Evolutionary conservation across 2,113 vertebrate species (phyloP).

Genomic region (Embiotoca jacksoni): DNA sequence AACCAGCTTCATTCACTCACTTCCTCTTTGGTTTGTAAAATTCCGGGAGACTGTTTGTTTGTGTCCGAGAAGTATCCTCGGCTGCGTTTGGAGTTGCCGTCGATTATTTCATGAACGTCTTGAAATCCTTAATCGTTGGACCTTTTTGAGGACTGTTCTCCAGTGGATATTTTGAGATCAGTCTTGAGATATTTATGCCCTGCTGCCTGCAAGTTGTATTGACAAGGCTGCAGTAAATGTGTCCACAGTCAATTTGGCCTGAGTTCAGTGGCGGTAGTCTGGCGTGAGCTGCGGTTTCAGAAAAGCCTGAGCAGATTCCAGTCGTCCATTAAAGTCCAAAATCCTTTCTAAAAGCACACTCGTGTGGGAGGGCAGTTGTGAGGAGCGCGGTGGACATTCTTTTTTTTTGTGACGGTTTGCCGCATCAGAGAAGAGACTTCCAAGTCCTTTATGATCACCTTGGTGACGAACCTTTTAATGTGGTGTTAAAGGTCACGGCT

Average conservation of each 20-base stretch:
- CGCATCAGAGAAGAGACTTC: background rate
- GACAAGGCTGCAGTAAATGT: constrained; percentile 68
- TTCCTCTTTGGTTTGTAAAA: background rate
- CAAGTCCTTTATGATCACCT: background rate
- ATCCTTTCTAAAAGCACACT: constrained; percentile 54
- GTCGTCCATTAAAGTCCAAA: constrained; percentile 59
- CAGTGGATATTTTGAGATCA: constrained; percentile 46
- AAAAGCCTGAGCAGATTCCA: constrained; percentile 54
- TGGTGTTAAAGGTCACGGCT: constrained; percentile 19
- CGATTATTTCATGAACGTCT: background rate
- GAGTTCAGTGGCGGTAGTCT: constrained; percentile 55
- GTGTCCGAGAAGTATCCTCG: too few relatives aligned
- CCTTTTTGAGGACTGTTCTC: constrained; percentile 13
- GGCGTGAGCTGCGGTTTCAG: constrained; percentile 45
- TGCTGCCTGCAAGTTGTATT: constrained; percentile 62
- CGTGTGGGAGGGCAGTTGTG: constrained; percentile 4
- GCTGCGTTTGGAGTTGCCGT: too few relatives aligned
- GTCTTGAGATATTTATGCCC: constrained; percentile 38
- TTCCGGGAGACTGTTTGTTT: background rate
- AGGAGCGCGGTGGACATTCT: background rate
- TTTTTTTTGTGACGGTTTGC: background rate
- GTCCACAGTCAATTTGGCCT: constrained; percentile 67
- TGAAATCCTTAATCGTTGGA: background rate
- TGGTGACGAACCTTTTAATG: background rate
- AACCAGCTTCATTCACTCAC: too few relatives aligned